Base-by-base conservation (phyloP, 2,888 invertebrate species). In the Peribatodes rhomboidaria region DNA sequence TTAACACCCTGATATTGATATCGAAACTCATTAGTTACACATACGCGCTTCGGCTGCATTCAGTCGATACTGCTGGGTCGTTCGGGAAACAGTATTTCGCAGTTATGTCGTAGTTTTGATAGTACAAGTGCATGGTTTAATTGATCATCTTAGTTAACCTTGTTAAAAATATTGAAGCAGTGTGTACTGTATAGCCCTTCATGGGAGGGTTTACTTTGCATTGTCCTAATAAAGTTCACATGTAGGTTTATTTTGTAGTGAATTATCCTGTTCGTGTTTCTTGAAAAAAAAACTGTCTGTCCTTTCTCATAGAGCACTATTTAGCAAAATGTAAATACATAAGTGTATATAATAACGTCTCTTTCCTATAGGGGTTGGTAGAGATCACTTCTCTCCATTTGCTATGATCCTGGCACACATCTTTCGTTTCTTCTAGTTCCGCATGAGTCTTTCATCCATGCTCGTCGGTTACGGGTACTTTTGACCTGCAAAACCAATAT, bases 1-100 rank as follows among this genome's bases (percentile, higher is more conserved):
- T 69, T 65, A 76, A 84, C 72, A 80, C 78, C 78, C 66, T 67
- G 77, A 69, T 72, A 77, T 75, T 61, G 76, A 79, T 77, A 81
- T 65, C 54, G 63, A 65, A 63, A 61, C 65, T 68, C 66, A 67
- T 67, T 64, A 55, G 67, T 69, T 70, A 70, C 67, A 73, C 68
- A 61, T 63, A 71, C 69, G 65, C 68, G 64, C 52, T 61, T 59
- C 18, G 20, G 39, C 58, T 63, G 54, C 50, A 59, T 66, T 70
- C 71, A 80, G 78, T 80, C 65, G 61, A 63, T 55, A 60, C 61
- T 67, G 67, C 67, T 70, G 53, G 56, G 55, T 69, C 63, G 63
- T 44, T 67, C 67, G 42, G 67, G 70, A 65, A 71, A 72, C 70
- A 70, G 65, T 44, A 55, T 35, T 20, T 55, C 20, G 39, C 27